phyloP scores from a whole-genome alignment of 2,113 vertebrate genomes.

The Prionailurus bengalensis region DNA sequence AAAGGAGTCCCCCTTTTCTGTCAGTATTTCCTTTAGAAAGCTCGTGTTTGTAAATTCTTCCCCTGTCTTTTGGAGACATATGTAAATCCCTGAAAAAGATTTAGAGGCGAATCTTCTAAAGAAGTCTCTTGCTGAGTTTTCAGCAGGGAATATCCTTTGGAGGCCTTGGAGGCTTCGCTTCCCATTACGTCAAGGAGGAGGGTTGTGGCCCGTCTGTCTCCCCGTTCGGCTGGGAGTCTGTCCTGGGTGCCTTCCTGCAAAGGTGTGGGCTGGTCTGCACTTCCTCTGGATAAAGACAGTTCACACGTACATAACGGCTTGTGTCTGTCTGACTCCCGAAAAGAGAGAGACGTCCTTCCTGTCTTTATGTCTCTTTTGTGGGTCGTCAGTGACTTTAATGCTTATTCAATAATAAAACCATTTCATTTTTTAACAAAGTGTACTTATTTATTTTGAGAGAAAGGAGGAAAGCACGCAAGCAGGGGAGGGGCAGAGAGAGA shows the following conservation, averaged over 20 bases:
- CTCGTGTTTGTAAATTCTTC: neutral
- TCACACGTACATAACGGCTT: rapidly evolving
- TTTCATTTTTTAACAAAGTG: neutral
- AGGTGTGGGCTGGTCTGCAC: rapidly evolving
- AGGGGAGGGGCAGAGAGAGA: too few relatives aligned
- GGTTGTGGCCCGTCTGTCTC: neutral
- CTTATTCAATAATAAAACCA: neutral
- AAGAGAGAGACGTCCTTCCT: neutral
- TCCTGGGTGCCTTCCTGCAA: neutral
- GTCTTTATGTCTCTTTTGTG: neutral
- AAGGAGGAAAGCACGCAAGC: too few relatives aligned
- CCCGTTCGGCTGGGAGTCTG: neutral
- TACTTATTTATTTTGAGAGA: too few relatives aligned
- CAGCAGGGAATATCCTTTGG: neutral
- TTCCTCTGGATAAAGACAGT: neutral
- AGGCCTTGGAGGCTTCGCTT: neutral
- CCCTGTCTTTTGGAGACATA: neutral
- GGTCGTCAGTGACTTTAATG: neutral
- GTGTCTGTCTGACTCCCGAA: rapidly evolving
- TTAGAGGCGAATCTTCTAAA: neutral
- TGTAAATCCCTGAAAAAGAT: neutral
- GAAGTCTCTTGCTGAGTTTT: too few relatives aligned
- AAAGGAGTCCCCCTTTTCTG: neutral
- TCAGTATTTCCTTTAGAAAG: neutral
- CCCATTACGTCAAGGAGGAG: neutral